Conservation (phyloP, 2,797 vertebrate species). For the Coregonus suidteri region DNA sequence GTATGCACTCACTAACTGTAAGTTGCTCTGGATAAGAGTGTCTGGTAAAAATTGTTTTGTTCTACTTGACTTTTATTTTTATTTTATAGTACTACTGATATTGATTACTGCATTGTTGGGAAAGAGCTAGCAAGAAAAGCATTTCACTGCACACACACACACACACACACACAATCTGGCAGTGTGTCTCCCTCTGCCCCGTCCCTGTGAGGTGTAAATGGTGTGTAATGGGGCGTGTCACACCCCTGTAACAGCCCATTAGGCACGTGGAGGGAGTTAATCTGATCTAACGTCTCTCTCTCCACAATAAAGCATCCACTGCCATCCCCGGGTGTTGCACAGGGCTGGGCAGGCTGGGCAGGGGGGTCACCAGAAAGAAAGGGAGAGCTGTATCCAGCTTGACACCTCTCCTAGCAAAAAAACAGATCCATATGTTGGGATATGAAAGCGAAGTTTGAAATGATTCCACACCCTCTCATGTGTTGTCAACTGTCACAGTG, state of each 20-base stretch:
- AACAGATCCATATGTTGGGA: neutral
- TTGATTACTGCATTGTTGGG: too few species aligned
- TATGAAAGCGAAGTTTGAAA: neutral
- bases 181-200: slow-evolving; percentile 76
- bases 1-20: too few species aligned
- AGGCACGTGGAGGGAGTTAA: slow-evolving; percentile 84
- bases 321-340: neutral
- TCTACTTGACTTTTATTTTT: too few species aligned
- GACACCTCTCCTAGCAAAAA: neutral
- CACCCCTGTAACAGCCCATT: slow-evolving; percentile 89
- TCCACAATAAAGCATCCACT: slow-evolving; percentile 73
- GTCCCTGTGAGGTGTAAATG: slow-evolving; percentile 88
- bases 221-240: slow-evolving; percentile 91
- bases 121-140: too few species aligned
- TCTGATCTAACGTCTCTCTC: slow-evolving; percentile 83
- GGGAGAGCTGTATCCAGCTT: neutral
- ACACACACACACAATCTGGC: slow-evolving; percentile 25
- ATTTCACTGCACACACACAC: neutral
- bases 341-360: neutral
- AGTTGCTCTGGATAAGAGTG: too few species aligned
- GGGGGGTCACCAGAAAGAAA: neutral
- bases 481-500: too few species aligned
- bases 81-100: too few species aligned
- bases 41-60: too few species aligned
- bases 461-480: neutral